Percentiles rank a stretch among this genome's conserved stretches.
Evolutionary conservation across 2,888 invertebrate species (phyloP).

Genomic region (Aelia acuminata): DNA sequence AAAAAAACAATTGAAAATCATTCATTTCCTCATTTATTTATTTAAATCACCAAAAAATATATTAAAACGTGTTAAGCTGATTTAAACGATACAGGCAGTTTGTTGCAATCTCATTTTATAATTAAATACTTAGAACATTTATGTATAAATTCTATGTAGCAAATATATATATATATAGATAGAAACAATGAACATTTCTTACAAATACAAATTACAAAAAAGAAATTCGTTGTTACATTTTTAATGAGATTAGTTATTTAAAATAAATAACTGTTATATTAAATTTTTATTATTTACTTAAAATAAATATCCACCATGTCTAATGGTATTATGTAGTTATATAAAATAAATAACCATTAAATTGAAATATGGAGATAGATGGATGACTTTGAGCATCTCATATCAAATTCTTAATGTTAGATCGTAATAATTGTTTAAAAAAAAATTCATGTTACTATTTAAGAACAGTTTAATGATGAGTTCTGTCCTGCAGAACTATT

Average conservation of each 20-base stretch:
- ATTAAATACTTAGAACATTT: conserved; percentile 3
- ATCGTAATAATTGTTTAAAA: not conserved
- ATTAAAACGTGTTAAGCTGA: conserved; percentile 33
- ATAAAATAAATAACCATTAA: not conserved
- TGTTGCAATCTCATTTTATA: conserved; percentile 38
- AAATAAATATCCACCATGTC: conserved; percentile 23
- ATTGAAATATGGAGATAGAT: not conserved
- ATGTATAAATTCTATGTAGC: conserved; percentile 56
- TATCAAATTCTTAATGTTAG: not conserved
- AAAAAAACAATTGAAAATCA: not conserved
- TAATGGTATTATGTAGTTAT: conserved; percentile 5
- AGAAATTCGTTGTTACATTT: conserved; percentile 50
- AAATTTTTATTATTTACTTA: not conserved
- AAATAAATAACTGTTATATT: conserved; percentile 1
- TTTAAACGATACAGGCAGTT: conserved; percentile 35
- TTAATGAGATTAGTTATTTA: conserved; percentile 7
- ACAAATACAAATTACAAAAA: conserved; percentile 23
- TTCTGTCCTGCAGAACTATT: conserved; percentile 59
- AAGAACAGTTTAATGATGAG: not conserved
- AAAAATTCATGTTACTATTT: not conserved
- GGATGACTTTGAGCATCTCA: conserved; percentile 7
- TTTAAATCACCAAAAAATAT: conserved; percentile 33
- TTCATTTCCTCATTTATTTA: not conserved
- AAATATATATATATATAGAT: conserved; percentile 52
- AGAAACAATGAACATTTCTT: conserved; percentile 42